These are phyloP conservation scores for Atherinomorus stipes DNA, from an alignment of 2,113 vertebrate genomes.

Conservation along the genomic window DNA sequence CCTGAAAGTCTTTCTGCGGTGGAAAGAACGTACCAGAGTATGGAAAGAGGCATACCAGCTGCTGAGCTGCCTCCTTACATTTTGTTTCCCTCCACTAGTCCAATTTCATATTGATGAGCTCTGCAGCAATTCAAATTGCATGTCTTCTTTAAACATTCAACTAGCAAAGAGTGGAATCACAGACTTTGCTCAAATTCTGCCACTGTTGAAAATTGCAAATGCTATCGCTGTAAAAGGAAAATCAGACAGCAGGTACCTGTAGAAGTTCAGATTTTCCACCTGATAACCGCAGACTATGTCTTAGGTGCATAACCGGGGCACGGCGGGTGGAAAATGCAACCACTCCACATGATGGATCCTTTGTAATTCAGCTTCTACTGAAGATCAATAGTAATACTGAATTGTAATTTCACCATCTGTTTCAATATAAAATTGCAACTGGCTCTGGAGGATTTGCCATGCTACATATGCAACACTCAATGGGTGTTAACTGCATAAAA, in stretches of 20 bases:
- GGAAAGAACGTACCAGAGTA: conserved; percentile 65
- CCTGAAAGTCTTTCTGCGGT: conserved; percentile 31
- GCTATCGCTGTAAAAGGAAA: conserved; percentile 59
- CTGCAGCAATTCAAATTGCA: conserved; percentile 82
- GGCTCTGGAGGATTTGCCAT: conserved; percentile 33
- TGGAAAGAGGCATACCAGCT: conserved; percentile 68
- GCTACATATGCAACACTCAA: conserved; percentile 17
- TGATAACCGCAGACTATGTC: conserved; percentile 37
- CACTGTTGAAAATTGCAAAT: conserved; percentile 80
- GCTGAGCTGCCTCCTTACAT: conserved; percentile 75
- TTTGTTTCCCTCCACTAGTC: conserved; percentile 73
- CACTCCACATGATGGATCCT: conserved; percentile 34
- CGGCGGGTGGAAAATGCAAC: conserved; percentile 25
- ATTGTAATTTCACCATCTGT: conserved; percentile 49
- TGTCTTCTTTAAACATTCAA: conserved; percentile 85
- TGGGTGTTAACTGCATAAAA: conserved; percentile 35
- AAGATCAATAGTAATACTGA: conserved; percentile 49
- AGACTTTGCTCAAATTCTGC: conserved; percentile 81
- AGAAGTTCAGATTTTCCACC: conserved; percentile 61
- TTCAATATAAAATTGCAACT: conserved; percentile 47
- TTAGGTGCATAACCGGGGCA: conserved; percentile 25
- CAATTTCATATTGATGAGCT: conserved; percentile 87
- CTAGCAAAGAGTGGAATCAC: conserved; percentile 82
- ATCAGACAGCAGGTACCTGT: conserved; percentile 73
- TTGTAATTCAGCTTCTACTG: conserved; percentile 37